Conservation (phyloP, 2,797 vertebrate genomes). For the Clarias platycephalus region DNA sequence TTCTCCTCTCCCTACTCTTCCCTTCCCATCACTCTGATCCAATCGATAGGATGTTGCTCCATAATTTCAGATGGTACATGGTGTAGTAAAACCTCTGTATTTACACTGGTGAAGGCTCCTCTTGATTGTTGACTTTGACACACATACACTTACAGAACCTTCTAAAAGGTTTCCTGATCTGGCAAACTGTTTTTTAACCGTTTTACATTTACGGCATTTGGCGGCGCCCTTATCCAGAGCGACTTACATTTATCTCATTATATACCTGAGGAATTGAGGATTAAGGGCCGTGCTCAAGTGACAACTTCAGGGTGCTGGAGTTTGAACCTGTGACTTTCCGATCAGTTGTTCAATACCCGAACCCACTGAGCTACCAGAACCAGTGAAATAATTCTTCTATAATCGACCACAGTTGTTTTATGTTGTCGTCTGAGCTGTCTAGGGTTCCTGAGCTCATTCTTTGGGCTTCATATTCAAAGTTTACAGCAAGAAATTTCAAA, state of each 20-base stretch:
- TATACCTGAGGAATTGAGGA: too few relatives aligned
- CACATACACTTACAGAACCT: not conserved
- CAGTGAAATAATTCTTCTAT: not conserved
- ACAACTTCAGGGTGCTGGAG: too few relatives aligned
- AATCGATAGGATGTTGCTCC: not conserved
- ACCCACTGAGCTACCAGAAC: not conserved
- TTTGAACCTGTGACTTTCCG: too few relatives aligned
- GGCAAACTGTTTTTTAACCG: not conserved
- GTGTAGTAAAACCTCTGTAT: not conserved
- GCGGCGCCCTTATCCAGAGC: too few relatives aligned
- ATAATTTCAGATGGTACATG: not conserved
- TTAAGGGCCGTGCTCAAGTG: too few relatives aligned
- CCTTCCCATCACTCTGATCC: not conserved
- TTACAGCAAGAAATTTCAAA: not conserved
- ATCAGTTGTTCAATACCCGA: too few relatives aligned
- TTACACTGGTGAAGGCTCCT: not conserved
- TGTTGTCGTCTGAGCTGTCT: not conserved
- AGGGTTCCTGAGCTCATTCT: not conserved
- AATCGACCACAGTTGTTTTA: not conserved
- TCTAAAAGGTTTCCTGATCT: not conserved
- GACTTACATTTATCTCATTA: too few relatives aligned
- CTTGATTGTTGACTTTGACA: not conserved
- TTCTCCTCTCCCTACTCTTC: not conserved
- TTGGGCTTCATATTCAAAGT: not conserved
- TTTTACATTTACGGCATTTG: too few relatives aligned